Percentiles rank a stretch among this genome's conserved stretches.
These are phyloP conservation scores for Rhagologus leucostigma DNA, from an alignment of 2,113 vertebrate genomes.

Conservation along the genomic window DNA sequence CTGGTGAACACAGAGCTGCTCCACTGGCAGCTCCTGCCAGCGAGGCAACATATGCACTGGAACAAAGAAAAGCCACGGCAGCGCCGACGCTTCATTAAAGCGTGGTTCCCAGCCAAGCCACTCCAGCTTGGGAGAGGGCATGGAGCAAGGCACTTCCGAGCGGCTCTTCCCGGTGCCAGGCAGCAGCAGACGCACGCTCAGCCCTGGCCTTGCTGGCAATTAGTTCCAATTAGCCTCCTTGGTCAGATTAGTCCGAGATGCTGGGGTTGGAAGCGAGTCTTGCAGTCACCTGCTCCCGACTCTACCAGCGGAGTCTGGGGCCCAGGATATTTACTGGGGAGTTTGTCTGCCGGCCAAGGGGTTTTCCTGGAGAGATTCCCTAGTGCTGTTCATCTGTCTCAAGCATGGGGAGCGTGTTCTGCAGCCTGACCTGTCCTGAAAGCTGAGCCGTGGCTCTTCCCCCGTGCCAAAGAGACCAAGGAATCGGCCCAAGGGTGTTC, in stretches of 20 bases:
- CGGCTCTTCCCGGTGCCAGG: slow-evolving; percentile 5
- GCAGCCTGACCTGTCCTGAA: neutral
- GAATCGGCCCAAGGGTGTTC: neutral
- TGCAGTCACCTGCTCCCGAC: slow-evolving; percentile 42
- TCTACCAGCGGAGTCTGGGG: neutral
- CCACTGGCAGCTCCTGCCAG: slow-evolving; percentile 46
- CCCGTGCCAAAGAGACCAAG: neutral
- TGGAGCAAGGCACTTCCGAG: slow-evolving; percentile 9
- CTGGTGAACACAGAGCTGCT: neutral
- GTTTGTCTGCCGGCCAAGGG: slow-evolving; percentile 30
- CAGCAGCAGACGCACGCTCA: slow-evolving; percentile 43
- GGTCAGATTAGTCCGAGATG: slow-evolving; percentile 52
- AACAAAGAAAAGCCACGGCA: slow-evolving; percentile 55
- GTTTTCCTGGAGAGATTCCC: slow-evolving; percentile 57
- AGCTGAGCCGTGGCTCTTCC: neutral
- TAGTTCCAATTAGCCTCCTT: slow-evolving; percentile 61
- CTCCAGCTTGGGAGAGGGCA: slow-evolving; percentile 36
- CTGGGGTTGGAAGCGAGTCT: slow-evolving; percentile 40
- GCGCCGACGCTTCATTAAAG: slow-evolving; percentile 50
- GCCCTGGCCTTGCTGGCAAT: slow-evolving; percentile 61
- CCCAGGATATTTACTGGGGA: neutral
- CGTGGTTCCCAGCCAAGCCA: slow-evolving; percentile 38
- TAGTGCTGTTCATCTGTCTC: neutral
- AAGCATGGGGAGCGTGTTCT: neutral
- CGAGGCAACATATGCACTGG: slow-evolving; percentile 57